A percentile compares a stretch with the other conserved stretches of the same genome.
Evolutionary conservation across 2,797 vertebrate species (phyloP).

Genomic region (Triplophysa bombifrons): DNA sequence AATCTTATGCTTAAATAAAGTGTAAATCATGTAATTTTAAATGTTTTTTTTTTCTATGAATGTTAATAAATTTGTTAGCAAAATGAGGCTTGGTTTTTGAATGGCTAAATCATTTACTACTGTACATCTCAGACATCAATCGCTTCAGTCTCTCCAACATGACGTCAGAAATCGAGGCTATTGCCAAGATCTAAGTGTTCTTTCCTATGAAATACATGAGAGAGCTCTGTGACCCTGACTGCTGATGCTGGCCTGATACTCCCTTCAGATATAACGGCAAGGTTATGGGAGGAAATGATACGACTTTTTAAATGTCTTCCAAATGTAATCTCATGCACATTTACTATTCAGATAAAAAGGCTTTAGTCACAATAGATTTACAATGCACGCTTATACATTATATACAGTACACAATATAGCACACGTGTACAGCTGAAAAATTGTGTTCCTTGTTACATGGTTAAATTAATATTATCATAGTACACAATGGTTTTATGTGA

Average conservation of each 20-base stretch:
- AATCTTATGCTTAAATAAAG: background rate
- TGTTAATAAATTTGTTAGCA: constrained; percentile 35
- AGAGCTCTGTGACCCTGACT: constrained; percentile 79
- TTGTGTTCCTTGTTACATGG: background rate
- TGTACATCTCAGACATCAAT: background rate
- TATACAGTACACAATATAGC: background rate
- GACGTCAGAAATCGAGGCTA: constrained; percentile 37
- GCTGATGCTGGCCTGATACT: constrained; percentile 69
- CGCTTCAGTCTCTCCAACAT: constrained; percentile 34
- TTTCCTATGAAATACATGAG: constrained; percentile 79
- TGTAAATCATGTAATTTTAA: background rate
- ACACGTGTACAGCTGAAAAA: background rate
- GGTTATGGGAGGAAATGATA: constrained; percentile 59
- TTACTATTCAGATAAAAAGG: background rate
- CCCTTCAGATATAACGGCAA: constrained; percentile 62
- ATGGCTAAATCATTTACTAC: background rate
- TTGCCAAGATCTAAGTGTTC: constrained; percentile 83
- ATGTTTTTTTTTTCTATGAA: background rate
- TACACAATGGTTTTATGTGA: constrained; percentile 20
- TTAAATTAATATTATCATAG: background rate
- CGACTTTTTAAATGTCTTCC: background rate
- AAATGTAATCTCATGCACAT: constrained; percentile 25
- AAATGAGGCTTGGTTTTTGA: background rate
- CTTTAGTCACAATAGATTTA: background rate
- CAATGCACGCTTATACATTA: background rate